Percentiles rank a stretch among this genome's conserved stretches.
phyloP scores from a whole-genome alignment of 2,888 invertebrate genomes.

The Euzetes globulus region DNA sequence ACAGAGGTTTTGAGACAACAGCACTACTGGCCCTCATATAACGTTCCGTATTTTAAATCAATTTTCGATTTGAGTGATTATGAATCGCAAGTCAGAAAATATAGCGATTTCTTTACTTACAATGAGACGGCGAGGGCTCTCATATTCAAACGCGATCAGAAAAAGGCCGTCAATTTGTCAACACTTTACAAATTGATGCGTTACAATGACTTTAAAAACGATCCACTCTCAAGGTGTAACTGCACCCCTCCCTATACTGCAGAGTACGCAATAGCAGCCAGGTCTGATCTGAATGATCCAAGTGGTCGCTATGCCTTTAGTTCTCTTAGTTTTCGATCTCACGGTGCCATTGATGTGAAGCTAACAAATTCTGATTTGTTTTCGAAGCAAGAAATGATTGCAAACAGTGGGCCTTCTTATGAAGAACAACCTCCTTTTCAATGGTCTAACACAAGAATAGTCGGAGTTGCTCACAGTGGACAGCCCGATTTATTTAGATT shows the following conservation, averaged over 20 bases:
- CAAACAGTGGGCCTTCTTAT: conserved; percentile 35
- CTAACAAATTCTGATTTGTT: conserved; percentile 17
- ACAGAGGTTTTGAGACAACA: conserved; percentile 32
- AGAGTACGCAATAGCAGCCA: conserved; percentile 31
- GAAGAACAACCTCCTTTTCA: conserved; percentile 31
- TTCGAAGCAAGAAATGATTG: conserved; percentile 25
- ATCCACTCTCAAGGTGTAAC: conserved; percentile 34
- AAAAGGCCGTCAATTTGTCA: conserved; percentile 44
- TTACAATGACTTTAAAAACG: conserved; percentile 44
- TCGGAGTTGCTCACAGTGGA: conserved; percentile 55
- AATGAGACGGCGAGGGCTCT: conserved; percentile 47
- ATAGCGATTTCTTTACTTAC: conserved; percentile 46
- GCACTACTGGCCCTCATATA: conserved; percentile 48
- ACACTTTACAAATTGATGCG: conserved; percentile 46
- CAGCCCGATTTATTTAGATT: conserved; percentile 70
- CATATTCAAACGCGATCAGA: conserved; percentile 47
- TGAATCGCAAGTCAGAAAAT: conserved; percentile 43
- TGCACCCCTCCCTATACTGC: conserved; percentile 35
- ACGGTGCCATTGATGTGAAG: conserved; percentile 37
- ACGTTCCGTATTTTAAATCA: conserved; percentile 47
- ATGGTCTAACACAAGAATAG: conserved; percentile 28
- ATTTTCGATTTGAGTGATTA: conserved; percentile 47
- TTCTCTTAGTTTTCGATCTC: background rate
- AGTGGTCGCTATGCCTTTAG: conserved; percentile 27
- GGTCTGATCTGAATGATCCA: conserved; percentile 36